These are phyloP conservation scores for Antechinus flavipes DNA, from an alignment of 2,113 vertebrate genomes.

Conservation along the genomic window DNA sequence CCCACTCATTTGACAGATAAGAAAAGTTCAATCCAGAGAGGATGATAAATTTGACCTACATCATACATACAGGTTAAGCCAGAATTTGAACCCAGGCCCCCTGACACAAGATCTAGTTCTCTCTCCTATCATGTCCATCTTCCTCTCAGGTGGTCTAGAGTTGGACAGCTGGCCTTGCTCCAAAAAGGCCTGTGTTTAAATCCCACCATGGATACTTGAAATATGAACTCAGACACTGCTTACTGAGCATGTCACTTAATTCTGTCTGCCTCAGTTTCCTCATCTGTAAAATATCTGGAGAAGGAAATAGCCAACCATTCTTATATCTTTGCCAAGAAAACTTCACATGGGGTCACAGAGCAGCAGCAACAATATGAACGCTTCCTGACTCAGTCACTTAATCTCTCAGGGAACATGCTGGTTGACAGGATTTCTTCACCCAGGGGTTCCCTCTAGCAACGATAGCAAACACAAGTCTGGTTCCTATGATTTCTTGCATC, in stretches of 20 bases:
- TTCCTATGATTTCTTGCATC: neutral
- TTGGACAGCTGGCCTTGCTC: neutral
- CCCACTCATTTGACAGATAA: neutral
- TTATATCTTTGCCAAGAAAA: neutral
- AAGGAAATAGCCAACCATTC: neutral
- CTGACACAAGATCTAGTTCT: neutral
- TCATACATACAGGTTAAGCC: neutral
- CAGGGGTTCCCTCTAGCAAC: neutral
- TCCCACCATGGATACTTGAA: neutral
- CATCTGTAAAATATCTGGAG: neutral
- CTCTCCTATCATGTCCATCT: neutral
- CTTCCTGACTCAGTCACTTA: neutral
- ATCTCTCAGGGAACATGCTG: neutral
- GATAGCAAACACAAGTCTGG: neutral
- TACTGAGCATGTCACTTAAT: neutral
- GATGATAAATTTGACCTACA: neutral
- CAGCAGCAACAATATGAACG: neutral
- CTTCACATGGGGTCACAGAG: neutral
- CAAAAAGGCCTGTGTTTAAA: neutral
- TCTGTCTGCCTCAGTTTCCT: neutral
- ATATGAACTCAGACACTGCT: neutral
- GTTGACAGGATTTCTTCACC: neutral
- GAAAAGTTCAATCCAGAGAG: neutral
- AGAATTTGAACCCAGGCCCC: neutral
- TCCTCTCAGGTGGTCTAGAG: neutral